Evolutionary conservation across 2,797 vertebrate species (phyloP).

Genomic region (Cephalopachus bancanus): DNA sequence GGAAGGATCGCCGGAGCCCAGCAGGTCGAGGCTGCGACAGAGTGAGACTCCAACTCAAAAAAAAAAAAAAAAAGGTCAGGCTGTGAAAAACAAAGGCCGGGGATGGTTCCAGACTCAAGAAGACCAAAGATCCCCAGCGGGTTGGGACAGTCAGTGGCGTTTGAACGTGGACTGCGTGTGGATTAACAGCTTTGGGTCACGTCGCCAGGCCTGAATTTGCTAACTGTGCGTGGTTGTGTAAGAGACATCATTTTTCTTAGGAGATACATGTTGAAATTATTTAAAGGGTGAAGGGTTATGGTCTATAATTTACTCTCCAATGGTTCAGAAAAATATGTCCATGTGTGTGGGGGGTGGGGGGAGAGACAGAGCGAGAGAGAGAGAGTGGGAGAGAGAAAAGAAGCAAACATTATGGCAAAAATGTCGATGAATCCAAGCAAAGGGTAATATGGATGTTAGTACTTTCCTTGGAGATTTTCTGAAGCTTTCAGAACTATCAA

Average conservation of each 20-base stretch:
- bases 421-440: not conserved
- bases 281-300: constrained; percentile 54
- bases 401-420: not conserved
- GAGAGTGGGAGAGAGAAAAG: not conserved
- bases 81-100: not conserved
- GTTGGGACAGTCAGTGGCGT: not conserved
- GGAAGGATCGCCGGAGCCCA: too few species aligned
- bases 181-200: not conserved
- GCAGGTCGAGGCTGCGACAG: too few species aligned
- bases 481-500: constrained; percentile 21
- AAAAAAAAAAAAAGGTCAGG: not conserved
- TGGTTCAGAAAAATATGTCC: not conserved
- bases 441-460: not conserved
- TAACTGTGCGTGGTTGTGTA: constrained; percentile 43
- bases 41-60: too few species aligned
- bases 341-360: not conserved
- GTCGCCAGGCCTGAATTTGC: not conserved
- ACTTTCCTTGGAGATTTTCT: constrained; percentile 19
- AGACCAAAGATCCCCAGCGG: not conserved
- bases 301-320: constrained; percentile 9
- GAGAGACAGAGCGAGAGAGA: too few species aligned
- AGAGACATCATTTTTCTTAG: constrained; percentile 31
- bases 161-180: not conserved
- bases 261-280: constrained; percentile 53
- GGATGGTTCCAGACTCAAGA: not conserved